These are phyloP conservation scores for Hetaerina americana DNA, from an alignment of 1,140 invertebrate species.

Conservation along the genomic window DNA sequence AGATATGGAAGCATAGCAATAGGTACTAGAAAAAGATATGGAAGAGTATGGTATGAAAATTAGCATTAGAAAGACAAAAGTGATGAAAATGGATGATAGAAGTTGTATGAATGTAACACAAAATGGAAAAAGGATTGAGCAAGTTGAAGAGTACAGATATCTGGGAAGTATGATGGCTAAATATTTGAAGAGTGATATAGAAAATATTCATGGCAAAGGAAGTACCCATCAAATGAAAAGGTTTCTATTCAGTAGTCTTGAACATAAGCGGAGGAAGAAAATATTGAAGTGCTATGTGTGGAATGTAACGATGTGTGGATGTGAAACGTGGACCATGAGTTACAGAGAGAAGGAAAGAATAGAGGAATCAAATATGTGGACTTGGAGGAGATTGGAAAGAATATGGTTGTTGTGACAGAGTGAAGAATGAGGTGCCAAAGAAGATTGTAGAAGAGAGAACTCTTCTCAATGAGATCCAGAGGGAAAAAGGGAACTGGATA, in stretches of 20 bases:
- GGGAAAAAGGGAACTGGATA: neutral
- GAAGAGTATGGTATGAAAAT: too few relatives aligned
- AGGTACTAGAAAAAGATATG: too few relatives aligned
- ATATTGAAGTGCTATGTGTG: neutral
- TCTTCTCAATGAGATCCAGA: neutral
- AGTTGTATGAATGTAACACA: neutral
- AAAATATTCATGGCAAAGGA: neutral
- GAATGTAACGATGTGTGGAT: neutral
- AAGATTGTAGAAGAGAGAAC: neutral
- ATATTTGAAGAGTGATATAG: neutral
- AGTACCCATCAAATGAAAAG: neutral
- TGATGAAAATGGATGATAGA: neutral
- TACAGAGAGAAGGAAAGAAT: neutral
- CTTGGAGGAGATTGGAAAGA: neutral
- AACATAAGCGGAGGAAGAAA: neutral
- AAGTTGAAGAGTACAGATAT: neutral
- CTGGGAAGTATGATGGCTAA: neutral
- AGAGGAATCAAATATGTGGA: neutral
- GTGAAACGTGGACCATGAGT: neutral
- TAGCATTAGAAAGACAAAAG: neutral
- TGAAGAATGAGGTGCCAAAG: neutral
- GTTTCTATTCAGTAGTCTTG: neutral
- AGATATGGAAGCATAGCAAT: too few relatives aligned
- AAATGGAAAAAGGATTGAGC: neutral
- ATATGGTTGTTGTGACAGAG: too few relatives aligned